Evolutionary conservation across 2,113 vertebrate genomes (phyloP).

Genomic region (Cyanoramphus novaezelandiae): DNA sequence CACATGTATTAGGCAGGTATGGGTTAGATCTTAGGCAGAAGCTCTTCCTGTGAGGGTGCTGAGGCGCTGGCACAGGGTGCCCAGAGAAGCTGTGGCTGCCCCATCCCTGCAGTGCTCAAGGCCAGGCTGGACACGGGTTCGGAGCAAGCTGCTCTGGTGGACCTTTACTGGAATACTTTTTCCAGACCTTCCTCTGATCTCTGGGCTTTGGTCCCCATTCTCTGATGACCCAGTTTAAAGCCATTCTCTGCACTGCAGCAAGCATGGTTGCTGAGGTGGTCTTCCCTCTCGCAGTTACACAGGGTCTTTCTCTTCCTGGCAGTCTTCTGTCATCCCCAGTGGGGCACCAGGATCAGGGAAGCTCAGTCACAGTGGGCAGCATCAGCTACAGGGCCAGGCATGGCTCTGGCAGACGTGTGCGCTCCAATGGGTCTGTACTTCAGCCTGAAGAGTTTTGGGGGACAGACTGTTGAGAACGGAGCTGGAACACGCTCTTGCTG

Average conservation of each 20-base stretch:
- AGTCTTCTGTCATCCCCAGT: not conserved
- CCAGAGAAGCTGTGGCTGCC: too few relatives aligned
- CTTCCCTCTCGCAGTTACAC: not conserved
- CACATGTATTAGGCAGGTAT: not conserved
- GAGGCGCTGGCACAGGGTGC: not conserved
- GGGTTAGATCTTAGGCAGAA: not conserved
- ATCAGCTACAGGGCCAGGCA: not conserved
- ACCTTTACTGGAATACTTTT: not conserved
- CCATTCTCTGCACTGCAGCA: not conserved
- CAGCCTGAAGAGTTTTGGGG: not conserved
- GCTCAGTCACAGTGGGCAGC: not conserved
- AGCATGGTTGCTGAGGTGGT: fast-evolving
- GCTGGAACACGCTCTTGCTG: not conserved
- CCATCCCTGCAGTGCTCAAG: not conserved
- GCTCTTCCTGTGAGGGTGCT: not conserved
- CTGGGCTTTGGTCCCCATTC: not conserved
- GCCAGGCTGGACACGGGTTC: not conserved
- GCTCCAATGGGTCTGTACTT: not conserved
- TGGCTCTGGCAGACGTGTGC: too few relatives aligned
- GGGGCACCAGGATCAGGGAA: not conserved
- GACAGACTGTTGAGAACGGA: not conserved
- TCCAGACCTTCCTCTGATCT: not conserved
- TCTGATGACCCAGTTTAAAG: not conserved
- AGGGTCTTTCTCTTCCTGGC: not conserved
- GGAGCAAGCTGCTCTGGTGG: not conserved